A percentile compares a stretch with the other conserved stretches of the same genome.
Evolutionary conservation across 1,140 invertebrate genomes (phyloP).

Genomic region (Tetraneura akinire): DNA sequence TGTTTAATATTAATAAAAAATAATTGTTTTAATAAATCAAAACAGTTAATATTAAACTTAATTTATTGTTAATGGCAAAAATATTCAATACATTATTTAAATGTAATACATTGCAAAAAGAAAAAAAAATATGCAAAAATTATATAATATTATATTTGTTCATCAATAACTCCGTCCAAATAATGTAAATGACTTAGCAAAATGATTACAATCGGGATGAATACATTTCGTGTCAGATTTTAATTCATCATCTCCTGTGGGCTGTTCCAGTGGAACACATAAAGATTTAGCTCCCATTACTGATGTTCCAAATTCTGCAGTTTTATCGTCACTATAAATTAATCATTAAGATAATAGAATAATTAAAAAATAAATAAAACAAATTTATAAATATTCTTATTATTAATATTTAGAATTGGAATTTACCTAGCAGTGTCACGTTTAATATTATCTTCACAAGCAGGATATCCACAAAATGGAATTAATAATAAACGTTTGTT

Average conservation of each 20-base stretch:
- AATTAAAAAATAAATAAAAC: neutral
- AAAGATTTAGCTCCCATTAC: constrained; percentile 98
- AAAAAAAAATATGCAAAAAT: no score
- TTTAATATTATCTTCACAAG: constrained; percentile 96
- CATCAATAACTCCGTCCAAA: constrained; percentile 95
- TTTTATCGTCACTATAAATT: constrained; percentile 61
- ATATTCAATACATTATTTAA: no score
- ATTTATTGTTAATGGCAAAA: no score
- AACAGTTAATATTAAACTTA: no score
- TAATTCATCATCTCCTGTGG: constrained; percentile 58
- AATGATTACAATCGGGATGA: constrained; percentile 79
- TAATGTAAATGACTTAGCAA: constrained; percentile 83
- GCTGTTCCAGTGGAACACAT: constrained; percentile 94
- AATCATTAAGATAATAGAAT: constrained; percentile 13
- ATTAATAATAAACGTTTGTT: constrained; percentile 85
- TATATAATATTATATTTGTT: no score
- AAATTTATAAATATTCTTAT: neutral
- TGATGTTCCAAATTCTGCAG: constrained; percentile 75
- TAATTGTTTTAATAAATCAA: no score
- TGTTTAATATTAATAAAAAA: no score
- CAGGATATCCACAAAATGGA: constrained; percentile 88
- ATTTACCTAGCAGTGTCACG: constrained; percentile 84
- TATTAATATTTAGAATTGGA: neutral
- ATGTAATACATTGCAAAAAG: no score
- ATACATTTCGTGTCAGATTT: constrained; percentile 78